Evolutionary conservation across 2,797 vertebrate species (phyloP), one percentile per base, ranked within the genome.

Genomic region (Bufotes viridis): DNA sequence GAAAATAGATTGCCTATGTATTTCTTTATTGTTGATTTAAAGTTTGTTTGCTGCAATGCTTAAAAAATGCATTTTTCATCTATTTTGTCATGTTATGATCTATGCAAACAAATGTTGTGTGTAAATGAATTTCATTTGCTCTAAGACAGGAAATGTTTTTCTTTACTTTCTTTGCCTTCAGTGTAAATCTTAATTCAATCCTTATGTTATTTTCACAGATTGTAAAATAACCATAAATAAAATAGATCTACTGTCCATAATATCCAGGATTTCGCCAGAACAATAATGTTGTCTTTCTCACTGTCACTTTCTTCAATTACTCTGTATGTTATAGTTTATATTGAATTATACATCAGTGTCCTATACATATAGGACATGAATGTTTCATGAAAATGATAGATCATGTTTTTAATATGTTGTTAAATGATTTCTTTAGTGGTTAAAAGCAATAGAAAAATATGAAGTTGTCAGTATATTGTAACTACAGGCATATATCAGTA

Each of bases 311-410:
- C 69, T 70, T 63, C 49, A 82, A 82, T 70, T 82, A 82, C n/a
- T 82, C 15, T 12, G 24, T 20, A 42, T 65, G 57, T 34, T 34
- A 69, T 70, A 55, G n/a, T 29, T 61, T 82, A 55, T 12, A 55
- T 70, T 55, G 60, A 82, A 82, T 82, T 70, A 82, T 69, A 82
- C n/a, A 70, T 82, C 63, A 82, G 20, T 69, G 65, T 82, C 49
- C 34, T 51, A 26, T 82, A 51, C 12, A 69, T 34, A 34, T 34
- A 34, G 29, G 29, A 34, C 49, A 17, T 14, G 20, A 67, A 29
- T 49, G 42, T 42, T n/a, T 67, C 60, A 82, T 29, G 17, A 17
- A 82, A 82, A n/a, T 51, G 58, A 65, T 82, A 14, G 18, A 82
- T 82, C 14, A 34, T 49, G 34, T 51, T 81, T 81, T 63, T 49